These are phyloP conservation scores for Rotaria socialis DNA, from an alignment of 2,888 invertebrate genomes.

Conservation along the genomic window DNA sequence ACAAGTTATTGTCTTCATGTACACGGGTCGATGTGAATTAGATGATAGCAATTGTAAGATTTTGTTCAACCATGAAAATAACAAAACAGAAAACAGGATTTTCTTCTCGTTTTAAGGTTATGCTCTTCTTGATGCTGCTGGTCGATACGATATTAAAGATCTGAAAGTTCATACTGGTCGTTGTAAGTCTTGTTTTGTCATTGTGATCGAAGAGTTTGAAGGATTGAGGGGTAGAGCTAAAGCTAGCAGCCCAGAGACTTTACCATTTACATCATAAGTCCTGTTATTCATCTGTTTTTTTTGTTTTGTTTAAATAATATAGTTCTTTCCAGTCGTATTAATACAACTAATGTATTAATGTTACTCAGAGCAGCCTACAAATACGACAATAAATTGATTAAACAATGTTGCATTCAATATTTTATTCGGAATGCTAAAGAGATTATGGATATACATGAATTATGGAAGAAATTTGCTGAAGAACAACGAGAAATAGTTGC, in stretches of 20 bases:
- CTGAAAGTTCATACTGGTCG: slow-evolving; percentile 19
- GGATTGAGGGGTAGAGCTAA: too few relatives aligned
- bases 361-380: slow-evolving; percentile 7
- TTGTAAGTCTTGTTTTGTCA: neutral
- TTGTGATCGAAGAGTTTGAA: too few relatives aligned
- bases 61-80: neutral
- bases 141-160: slow-evolving; percentile 34
- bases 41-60: neutral
- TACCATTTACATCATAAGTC: neutral
- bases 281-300: too few relatives aligned
- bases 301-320: too few relatives aligned
- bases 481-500: neutral
- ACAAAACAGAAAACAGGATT: neutral
- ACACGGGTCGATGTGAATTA: neutral
- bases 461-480: slow-evolving; percentile 7
- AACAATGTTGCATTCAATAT: slow-evolving; percentile 12
- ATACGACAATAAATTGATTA: slow-evolving; percentile 4
- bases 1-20: neutral
- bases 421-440: slow-evolving; percentile 29
- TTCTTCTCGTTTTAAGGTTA: neutral
- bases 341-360: neutral
- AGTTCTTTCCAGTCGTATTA: neutral
- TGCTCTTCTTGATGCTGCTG: slow-evolving; percentile 13
- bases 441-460: neutral
- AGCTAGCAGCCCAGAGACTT: too few relatives aligned